These are phyloP conservation scores for Stenopsyche tienmushanensis DNA, from an alignment of 1,140 invertebrate species.

Conservation along the genomic window DNA sequence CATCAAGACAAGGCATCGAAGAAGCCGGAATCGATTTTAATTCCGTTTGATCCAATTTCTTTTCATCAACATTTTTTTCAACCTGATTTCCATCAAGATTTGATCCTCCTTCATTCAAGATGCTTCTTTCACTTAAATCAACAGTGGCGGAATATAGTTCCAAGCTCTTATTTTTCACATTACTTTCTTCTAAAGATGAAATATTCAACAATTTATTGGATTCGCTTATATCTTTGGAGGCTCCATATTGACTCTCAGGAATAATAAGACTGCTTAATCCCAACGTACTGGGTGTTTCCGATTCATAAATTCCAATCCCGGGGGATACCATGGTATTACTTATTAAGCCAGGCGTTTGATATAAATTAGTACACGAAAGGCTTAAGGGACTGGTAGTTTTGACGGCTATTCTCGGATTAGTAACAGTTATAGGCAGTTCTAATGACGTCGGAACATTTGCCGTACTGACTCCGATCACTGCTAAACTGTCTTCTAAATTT, in stretches of 20 bases:
- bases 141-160: not conserved
- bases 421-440: slow-evolving; percentile 68
- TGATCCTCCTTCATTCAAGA: not conserved
- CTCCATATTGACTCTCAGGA: not conserved
- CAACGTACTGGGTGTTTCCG: not conserved
- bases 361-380: slow-evolving; percentile 19
- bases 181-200: not conserved
- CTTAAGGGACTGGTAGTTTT: slow-evolving; percentile 43
- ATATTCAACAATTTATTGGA: not conserved
- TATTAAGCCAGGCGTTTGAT: slow-evolving; percentile 13
- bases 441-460: slow-evolving; percentile 61
- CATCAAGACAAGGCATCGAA: slow-evolving; percentile 39
- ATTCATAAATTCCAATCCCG: slow-evolving; percentile 1
- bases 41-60: not conserved
- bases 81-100: not conserved
- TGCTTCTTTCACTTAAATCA: not conserved
- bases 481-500: slow-evolving; percentile 58
- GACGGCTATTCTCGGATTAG: slow-evolving; percentile 65
- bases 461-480: slow-evolving; percentile 58
- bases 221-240: not conserved
- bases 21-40: not conserved
- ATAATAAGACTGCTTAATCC: not conserved
- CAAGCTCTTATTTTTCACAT: not conserved
- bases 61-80: not conserved
- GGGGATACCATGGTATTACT: slow-evolving; percentile 16